Conservation (phyloP, 2,113 vertebrate species). For the Ammodytes dubius region DNA sequence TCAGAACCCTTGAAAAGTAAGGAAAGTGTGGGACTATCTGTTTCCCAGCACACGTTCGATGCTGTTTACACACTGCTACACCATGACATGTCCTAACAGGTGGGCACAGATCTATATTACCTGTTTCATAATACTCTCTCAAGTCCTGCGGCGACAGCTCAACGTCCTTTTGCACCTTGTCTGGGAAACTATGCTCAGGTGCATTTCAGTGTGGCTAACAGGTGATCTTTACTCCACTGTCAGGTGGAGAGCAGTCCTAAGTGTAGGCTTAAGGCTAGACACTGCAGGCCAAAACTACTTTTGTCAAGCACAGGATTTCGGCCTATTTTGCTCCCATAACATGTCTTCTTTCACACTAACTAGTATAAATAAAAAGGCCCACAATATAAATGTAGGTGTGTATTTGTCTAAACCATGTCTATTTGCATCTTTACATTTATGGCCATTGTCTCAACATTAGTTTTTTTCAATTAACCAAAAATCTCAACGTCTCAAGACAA, state of each 20-base stretch:
- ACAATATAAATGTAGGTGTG: too few species aligned
- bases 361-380: too few species aligned
- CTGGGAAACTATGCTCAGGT: slow-evolving; percentile 81
- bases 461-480: too few species aligned
- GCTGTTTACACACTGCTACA: slow-evolving; percentile 61
- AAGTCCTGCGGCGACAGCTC: slow-evolving; percentile 66
- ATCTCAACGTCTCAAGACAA: too few species aligned
- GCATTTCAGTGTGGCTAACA: slow-evolving; percentile 57
- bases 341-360: too few species aligned
- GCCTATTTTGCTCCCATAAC: too few species aligned
- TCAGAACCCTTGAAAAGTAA: slow-evolving; percentile 43
- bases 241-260: slow-evolving; percentile 31
- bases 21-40: slow-evolving; percentile 24
- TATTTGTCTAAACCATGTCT: too few species aligned
- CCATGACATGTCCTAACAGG: slow-evolving; percentile 69
- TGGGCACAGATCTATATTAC: slow-evolving; percentile 51
- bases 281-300: too few species aligned
- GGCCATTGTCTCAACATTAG: too few species aligned
- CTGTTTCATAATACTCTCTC: slow-evolving; percentile 70
- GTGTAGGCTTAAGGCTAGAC: too few species aligned
- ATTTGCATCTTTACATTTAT: too few species aligned
- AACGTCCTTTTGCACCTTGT: slow-evolving; percentile 73
- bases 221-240: slow-evolving; percentile 55
- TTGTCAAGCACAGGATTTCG: too few species aligned
- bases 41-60: slow-evolving; percentile 58